These are phyloP conservation scores for Sebastes vulpes DNA, from an alignment of 2,797 vertebrate species.

Conservation along the genomic window DNA sequence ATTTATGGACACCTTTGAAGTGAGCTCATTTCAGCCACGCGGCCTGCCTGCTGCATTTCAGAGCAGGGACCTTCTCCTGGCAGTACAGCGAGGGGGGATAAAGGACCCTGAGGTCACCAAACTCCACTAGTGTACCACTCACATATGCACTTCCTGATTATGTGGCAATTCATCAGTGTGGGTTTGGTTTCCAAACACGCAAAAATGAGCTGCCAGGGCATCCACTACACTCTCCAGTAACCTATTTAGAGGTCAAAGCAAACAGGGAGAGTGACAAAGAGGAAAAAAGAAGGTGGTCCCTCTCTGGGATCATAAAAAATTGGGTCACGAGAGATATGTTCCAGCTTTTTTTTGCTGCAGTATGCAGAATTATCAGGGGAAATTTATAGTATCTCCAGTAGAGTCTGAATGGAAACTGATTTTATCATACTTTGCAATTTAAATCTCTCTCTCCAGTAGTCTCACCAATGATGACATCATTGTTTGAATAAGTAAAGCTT, in stretches of 20 bases:
- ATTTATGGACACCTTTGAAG: conserved; percentile 87
- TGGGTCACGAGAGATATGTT: conserved; percentile 65
- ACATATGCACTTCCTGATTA: conserved; percentile 59
- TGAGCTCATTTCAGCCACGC: conserved; percentile 76
- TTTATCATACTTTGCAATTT: conserved; percentile 31
- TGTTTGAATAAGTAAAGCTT: conserved; percentile 53
- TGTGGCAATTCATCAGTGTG: conserved; percentile 59
- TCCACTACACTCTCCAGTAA: conserved; percentile 27
- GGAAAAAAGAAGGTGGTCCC: conserved; percentile 44
- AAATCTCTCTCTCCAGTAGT: conserved; percentile 15
- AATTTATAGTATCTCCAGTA: conserved; percentile 46
- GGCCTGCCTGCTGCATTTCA: conserved; percentile 65
- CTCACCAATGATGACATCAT: conserved; percentile 54
- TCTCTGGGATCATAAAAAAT: conserved; percentile 60
- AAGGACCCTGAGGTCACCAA: conserved; percentile 60
- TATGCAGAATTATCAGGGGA: conserved; percentile 50
- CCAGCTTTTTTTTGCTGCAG: conserved; percentile 51
- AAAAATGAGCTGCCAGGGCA: conserved; percentile 32
- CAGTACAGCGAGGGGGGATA: conserved; percentile 15
- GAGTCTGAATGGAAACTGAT: conserved; percentile 44
- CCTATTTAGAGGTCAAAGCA: conserved; percentile 54
- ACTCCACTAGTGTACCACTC: conserved; percentile 41
- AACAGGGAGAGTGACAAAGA: conserved; percentile 47
- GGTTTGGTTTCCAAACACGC: conserved; percentile 44
- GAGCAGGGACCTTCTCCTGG: conserved; percentile 54